These are phyloP conservation scores for Pheucticus melanocephalus DNA, from an alignment of 2,113 vertebrate species.

Conservation along the genomic window DNA sequence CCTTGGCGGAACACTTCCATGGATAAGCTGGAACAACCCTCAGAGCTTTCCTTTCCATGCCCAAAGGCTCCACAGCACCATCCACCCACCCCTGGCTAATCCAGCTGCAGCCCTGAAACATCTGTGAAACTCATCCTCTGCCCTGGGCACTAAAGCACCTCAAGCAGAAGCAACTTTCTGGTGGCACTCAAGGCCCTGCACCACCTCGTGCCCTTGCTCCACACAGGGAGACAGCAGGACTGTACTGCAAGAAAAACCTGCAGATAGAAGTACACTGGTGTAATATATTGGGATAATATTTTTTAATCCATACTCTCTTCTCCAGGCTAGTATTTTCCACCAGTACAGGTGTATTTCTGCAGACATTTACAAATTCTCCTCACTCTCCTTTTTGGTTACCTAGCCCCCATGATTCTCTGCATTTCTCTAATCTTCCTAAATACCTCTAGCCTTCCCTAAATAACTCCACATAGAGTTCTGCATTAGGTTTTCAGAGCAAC, in stretches of 20 bases:
- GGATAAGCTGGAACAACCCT: neutral
- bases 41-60: neutral
- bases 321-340: neutral
- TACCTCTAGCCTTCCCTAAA: neutral
- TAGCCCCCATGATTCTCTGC: neutral
- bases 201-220: neutral
- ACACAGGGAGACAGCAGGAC: neutral
- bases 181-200: too few relatives aligned
- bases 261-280: too few relatives aligned
- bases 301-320: neutral
- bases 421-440: neutral
- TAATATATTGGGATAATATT: too few relatives aligned
- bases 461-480: neutral
- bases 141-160: neutral
- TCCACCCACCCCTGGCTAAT: neutral
- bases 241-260: neutral
- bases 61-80: neutral
- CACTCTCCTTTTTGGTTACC: neutral
- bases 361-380: neutral
- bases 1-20: neutral
- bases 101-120: neutral
- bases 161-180: neutral
- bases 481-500: neutral
- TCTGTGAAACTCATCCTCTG: neutral
- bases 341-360: neutral